A percentile compares a stretch with the other conserved stretches of the same genome.
Conservation (phyloP, 2,888 invertebrate species). For the Lasioglossum marginatum region DNA sequence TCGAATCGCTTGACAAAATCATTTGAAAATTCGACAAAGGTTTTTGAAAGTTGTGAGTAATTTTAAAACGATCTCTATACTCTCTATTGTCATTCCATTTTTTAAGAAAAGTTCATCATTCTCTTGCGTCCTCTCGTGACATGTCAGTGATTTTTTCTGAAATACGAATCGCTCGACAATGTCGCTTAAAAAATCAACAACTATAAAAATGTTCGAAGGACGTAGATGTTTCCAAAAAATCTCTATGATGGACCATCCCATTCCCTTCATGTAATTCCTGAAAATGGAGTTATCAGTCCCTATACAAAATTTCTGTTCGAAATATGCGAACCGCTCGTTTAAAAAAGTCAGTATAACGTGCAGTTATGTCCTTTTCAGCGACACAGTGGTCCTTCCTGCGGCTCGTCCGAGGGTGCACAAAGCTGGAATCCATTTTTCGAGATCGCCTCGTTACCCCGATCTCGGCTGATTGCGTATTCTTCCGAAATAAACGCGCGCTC, state of each 20-base stretch:
- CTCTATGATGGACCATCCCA: too few species aligned
- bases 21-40: neutral
- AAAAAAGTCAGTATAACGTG: neutral
- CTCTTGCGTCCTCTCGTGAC: too few species aligned
- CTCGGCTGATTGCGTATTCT: constrained; percentile 48
- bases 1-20: neutral
- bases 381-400: neutral
- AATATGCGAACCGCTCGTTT: neutral
- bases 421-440: neutral
- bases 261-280: neutral
- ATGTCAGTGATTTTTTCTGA: neutral
- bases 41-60: neutral
- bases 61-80: neutral
- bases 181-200: too few species aligned
- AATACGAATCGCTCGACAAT: neutral
- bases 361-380: neutral
- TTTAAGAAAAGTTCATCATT: neutral
- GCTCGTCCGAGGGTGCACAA: neutral
- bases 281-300: neutral
- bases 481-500: neutral
- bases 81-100: neutral
- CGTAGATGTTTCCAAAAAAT: too few species aligned
- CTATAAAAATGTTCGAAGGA: too few species aligned
- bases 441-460: constrained; percentile 23
- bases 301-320: neutral